Evolutionary conservation across 2,797 vertebrate genomes (phyloP).

Genomic region (Acipenser transmontanus): DNA sequence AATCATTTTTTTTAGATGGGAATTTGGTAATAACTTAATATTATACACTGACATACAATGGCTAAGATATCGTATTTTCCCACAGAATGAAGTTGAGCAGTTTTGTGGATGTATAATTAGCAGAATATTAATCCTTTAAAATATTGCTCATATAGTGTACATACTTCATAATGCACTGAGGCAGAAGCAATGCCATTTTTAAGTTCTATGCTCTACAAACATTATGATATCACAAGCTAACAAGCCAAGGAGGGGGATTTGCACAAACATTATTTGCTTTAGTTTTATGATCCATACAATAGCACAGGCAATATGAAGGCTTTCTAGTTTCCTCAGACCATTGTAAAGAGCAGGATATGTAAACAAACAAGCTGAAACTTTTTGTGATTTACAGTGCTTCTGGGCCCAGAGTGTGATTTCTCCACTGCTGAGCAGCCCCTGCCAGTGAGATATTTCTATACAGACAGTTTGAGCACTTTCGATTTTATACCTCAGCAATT

Average conservation of each 20-base stretch:
- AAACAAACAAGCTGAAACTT: slow-evolving; percentile 98
- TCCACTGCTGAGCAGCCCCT: slow-evolving; percentile 72
- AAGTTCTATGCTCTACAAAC: slow-evolving; percentile 27
- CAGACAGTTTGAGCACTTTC: slow-evolving; percentile 99
- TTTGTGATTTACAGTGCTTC: slow-evolving; percentile 90
- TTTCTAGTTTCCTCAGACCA: slow-evolving; percentile 59
- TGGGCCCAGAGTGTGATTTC: slow-evolving; percentile 74
- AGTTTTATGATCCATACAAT: slow-evolving; percentile 66
- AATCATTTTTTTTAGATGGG: too few relatives aligned
- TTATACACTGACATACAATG: too few relatives aligned
- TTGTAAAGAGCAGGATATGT: slow-evolving; percentile 72
- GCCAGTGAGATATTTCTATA: slow-evolving; percentile 90
- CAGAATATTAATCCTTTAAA: slow-evolving; percentile 20
- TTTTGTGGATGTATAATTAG: slow-evolving; percentile 3
- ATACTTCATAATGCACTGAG: slow-evolving; percentile 21
- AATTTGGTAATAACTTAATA: too few relatives aligned
- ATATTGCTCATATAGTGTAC: slow-evolving; percentile 33
- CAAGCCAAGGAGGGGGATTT: slow-evolving; percentile 32
- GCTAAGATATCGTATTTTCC: too few relatives aligned
- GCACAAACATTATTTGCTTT: slow-evolving; percentile 53
- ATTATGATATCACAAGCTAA: slow-evolving; percentile 45
- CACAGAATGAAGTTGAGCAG: slow-evolving; percentile 2
- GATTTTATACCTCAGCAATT: slow-evolving; percentile 99
- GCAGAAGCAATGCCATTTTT: slow-evolving; percentile 22
- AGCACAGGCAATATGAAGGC: slow-evolving; percentile 47